Percentiles rank a stretch among this genome's conserved stretches.
These are phyloP conservation scores for Tichodroma muraria DNA, from an alignment of 2,113 vertebrate species.

Conservation along the genomic window DNA sequence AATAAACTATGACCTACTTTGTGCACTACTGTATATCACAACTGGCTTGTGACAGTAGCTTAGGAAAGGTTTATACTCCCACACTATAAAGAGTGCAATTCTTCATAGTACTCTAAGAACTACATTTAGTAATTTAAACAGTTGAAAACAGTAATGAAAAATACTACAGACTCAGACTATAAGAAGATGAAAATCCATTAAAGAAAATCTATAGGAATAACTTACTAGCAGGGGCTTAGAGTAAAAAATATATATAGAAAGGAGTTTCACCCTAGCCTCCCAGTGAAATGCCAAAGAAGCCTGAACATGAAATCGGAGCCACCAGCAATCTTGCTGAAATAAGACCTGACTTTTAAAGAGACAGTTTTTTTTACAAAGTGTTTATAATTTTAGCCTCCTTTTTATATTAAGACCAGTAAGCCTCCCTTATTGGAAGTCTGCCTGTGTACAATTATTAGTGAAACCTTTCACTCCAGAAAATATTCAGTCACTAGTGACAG, in stretches of 20 bases:
- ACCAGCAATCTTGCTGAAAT: constrained; percentile 33
- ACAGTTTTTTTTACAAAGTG: not conserved
- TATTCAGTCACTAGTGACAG: not conserved
- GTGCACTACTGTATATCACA: not conserved
- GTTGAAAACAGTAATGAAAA: not conserved
- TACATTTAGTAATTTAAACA: not conserved
- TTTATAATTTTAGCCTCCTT: constrained; percentile 32
- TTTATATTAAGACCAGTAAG: no score
- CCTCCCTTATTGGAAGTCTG: not conserved
- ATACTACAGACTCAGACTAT: not conserved
- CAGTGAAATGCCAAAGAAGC: constrained; percentile 59
- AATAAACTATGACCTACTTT: not conserved
- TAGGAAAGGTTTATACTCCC: not conserved
- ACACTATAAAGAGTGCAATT: not conserved
- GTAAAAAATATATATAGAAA: constrained; percentile 52
- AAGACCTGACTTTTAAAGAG: constrained; percentile 52
- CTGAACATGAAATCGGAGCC: constrained; percentile 48
- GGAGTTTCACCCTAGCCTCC: constrained; percentile 30
- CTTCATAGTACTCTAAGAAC: not conserved
- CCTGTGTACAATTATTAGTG: not conserved
- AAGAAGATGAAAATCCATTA: constrained; percentile 34
- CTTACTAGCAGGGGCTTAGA: constrained; percentile 28
- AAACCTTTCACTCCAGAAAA: not conserved
- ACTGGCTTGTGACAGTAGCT: not conserved
- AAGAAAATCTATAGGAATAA: constrained; percentile 40